Evolutionary conservation across 2,888 invertebrate genomes (phyloP).

Genomic region (Deroplatys truncata): DNA sequence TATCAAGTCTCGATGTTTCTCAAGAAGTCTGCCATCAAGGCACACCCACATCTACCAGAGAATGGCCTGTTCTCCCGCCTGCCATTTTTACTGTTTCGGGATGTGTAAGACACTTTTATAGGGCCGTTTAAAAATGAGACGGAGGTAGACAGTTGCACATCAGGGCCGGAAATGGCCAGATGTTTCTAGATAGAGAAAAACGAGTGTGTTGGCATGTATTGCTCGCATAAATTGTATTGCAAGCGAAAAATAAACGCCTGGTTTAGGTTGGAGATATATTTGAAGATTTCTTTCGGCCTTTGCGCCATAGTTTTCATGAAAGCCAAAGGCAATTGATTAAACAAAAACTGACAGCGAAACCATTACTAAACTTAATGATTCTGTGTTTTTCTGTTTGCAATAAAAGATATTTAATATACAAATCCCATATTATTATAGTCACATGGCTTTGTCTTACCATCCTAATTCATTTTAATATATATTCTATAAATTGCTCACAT

Average conservation of each 20-base stretch:
- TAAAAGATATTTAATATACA: no score
- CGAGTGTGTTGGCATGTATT: neutral
- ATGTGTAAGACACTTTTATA: constrained; percentile 2
- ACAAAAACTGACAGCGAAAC: no score
- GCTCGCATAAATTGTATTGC: neutral
- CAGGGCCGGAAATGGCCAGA: neutral
- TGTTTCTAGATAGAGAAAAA: neutral
- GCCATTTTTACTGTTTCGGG: neutral
- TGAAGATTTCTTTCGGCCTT: neutral
- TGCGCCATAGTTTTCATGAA: neutral
- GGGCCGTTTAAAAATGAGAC: neutral
- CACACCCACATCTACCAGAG: neutral
- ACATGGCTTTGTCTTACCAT: no score
- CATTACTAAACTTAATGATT: no score
- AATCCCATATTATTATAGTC: no score
- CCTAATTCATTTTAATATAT: no score
- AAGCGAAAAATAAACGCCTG: neutral
- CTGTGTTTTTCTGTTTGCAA: no score
- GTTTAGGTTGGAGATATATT: neutral
- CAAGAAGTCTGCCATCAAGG: neutral
- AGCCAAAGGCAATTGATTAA: neutral
- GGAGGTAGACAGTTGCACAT: neutral
- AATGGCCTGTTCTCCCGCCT: neutral
- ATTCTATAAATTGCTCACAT: no score
- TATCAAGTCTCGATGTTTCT: neutral